Conservation (phyloP, 64 coral and sea anemone genomes). For the Actinia tenebrosa region DNA sequence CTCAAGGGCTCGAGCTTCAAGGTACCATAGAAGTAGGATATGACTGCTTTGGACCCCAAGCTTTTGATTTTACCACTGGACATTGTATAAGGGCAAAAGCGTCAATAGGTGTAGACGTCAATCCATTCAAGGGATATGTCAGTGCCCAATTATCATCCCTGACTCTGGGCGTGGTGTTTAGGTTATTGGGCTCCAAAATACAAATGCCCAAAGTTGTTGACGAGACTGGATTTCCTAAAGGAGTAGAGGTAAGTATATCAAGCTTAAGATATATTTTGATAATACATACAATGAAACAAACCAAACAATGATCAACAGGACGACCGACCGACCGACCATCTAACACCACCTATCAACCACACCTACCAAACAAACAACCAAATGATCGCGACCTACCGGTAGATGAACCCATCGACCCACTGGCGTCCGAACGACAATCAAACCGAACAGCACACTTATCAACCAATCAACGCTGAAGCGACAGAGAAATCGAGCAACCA, state of each 20-base stretch:
- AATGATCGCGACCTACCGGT: no score
- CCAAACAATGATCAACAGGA: no score
- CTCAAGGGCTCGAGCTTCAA: slow-evolving; percentile 49
- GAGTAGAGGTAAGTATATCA: slow-evolving; percentile 51
- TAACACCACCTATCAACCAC: no score
- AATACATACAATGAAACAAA: no score
- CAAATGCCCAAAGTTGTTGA: slow-evolving; percentile 54
- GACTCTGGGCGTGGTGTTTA: slow-evolving; percentile 60
- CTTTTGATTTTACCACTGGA: slow-evolving; percentile 35
- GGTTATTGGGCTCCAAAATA: slow-evolving; percentile 75
- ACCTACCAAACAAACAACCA: no score
- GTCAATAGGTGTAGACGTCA: slow-evolving; percentile 53
- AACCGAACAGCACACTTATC: no score
- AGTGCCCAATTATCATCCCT: slow-evolving; percentile 59
- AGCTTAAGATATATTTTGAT: no score
- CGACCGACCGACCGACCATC: no score
- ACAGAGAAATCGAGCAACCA: no score
- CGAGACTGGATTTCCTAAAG: slow-evolving; percentile 75
- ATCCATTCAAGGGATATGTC: slow-evolving; percentile 56
- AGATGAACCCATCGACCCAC: no score
- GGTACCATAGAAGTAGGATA: slow-evolving; percentile 62
- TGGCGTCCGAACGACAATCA: no score
- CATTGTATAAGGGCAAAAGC: slow-evolving; percentile 57
- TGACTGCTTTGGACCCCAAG: slow-evolving; percentile 51
- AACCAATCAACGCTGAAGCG: no score